Evolutionary conservation across 1,140 invertebrate genomes (phyloP).

Genomic region (Leptonema lineaticorne): DNA sequence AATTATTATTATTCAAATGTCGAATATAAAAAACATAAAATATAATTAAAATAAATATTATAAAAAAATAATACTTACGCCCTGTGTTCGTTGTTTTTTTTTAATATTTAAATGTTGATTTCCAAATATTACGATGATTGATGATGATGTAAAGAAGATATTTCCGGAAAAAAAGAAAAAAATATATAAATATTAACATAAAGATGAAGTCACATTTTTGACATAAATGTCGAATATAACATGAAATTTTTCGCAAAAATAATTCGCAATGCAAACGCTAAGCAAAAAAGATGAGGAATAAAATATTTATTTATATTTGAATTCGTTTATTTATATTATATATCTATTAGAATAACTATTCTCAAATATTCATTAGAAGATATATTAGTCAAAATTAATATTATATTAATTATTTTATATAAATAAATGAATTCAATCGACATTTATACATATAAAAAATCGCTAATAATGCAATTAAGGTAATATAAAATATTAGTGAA

Average conservation of each 20-base stretch:
- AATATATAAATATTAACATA: neutral
- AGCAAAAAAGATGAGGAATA: too few relatives aligned
- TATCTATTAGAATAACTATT: too few relatives aligned
- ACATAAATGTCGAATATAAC: neutral
- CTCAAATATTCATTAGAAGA: too few relatives aligned
- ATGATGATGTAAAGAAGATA: neutral
- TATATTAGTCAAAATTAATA: too few relatives aligned
- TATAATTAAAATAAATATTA: neutral
- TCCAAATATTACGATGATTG: neutral
- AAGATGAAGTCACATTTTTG: neutral
- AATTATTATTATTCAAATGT: neutral
- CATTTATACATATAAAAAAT: too few relatives aligned
- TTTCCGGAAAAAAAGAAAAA: slow-evolving; percentile 1
- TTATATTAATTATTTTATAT: too few relatives aligned
- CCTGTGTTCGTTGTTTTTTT: neutral
- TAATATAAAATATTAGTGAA: too few relatives aligned
- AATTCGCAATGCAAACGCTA: neutral
- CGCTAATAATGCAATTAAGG: too few relatives aligned
- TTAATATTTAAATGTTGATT: neutral
- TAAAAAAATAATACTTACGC: neutral
- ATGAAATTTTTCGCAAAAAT: neutral
- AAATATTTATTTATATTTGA: too few relatives aligned
- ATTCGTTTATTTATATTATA: too few relatives aligned
- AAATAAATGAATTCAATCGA: too few relatives aligned
- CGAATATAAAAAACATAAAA: neutral